Evolutionary conservation across 1,140 invertebrate genomes (phyloP), one percentile per base, ranked within the genome.

Genomic region (Penaeus vannamei): DNA sequence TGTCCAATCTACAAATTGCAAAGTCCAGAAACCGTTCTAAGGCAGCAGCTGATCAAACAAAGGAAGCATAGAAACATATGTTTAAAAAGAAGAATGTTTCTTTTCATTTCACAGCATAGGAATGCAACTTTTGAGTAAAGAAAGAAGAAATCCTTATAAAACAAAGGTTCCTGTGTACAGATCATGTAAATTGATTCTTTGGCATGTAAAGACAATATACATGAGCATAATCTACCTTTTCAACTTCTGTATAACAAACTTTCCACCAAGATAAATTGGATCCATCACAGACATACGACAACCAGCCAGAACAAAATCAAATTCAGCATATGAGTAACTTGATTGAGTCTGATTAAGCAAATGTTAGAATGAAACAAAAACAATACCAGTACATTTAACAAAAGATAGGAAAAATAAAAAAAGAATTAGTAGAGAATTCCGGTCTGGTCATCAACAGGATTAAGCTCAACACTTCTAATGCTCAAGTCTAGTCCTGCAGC

Each of bases 121-220:
- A 89, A 89, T 89, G 87, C 87, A 89, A 84, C 80, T 79, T 84
- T 59, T 66, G 22, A 77, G 64, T 62, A 46, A 76, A 22, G 82
- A 61, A 84, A 77, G 60, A 64, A 89, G 36, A 76, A 22, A 61
- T n/a, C 76, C 76, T 79, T 79, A 36, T 79, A 79, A 85, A 84
- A 84, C 81, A 69, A 84, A 46, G 61, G 83, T 84, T 89, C 82
- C 69, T 84, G 87, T 82, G 77, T 89, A 84, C 87, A 89, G 87
- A 89, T 89, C 87, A 85, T 89, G 72, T 84, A 84, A 79, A 84
- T 89, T 89, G 87, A 89, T 84, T 89, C 87, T 89, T 89, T 89
- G 87, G 87, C 87, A 89, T 89, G 72, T 84, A 79, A 89, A 77
- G 87, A 89, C 82, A 89, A 89, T 89, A 89, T 84, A 89, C 72